Evolutionary conservation across 2,113 vertebrate genomes (phyloP).

Genomic region (Tretioscincus oriximinensis): DNA sequence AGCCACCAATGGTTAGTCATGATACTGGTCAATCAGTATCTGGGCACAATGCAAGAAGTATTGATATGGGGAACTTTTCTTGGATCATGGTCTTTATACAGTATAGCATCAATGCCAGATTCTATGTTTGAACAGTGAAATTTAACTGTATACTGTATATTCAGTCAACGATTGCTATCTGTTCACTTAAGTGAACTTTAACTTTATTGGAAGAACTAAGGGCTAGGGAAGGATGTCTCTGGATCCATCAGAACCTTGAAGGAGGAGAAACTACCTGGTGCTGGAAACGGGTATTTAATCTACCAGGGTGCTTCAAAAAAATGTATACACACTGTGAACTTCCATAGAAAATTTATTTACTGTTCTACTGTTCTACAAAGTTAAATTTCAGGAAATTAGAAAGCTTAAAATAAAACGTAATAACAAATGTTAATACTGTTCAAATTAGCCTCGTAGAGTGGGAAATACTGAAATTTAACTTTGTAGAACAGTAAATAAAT

Average conservation of each 20-base stretch:
- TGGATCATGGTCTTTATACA: neutral
- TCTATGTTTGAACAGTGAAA: neutral
- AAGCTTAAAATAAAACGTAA: too few relatives aligned
- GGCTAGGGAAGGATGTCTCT: neutral
- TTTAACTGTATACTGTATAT: neutral
- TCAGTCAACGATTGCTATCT: neutral
- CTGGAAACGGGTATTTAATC: too few relatives aligned
- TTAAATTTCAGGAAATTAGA: too few relatives aligned
- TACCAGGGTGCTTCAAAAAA: too few relatives aligned
- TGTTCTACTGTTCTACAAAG: too few relatives aligned
- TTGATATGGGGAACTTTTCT: neutral
- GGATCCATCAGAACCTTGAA: neutral
- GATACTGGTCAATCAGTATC: neutral
- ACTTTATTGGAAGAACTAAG: neutral
- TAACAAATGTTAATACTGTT: too few relatives aligned
- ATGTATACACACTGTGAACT: too few relatives aligned
- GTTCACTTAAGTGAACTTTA: neutral
- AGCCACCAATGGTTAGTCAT: neutral
- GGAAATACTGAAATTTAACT: too few relatives aligned
- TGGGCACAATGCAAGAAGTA: neutral
- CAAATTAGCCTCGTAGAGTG: too few relatives aligned
- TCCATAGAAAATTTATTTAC: too few relatives aligned
- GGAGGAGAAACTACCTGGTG: neutral
- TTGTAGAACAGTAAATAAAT: too few relatives aligned
- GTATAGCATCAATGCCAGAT: neutral